These are phyloP conservation scores for Arctocebus calabarensis DNA, from an alignment of 2,797 vertebrate species.

Conservation along the genomic window DNA sequence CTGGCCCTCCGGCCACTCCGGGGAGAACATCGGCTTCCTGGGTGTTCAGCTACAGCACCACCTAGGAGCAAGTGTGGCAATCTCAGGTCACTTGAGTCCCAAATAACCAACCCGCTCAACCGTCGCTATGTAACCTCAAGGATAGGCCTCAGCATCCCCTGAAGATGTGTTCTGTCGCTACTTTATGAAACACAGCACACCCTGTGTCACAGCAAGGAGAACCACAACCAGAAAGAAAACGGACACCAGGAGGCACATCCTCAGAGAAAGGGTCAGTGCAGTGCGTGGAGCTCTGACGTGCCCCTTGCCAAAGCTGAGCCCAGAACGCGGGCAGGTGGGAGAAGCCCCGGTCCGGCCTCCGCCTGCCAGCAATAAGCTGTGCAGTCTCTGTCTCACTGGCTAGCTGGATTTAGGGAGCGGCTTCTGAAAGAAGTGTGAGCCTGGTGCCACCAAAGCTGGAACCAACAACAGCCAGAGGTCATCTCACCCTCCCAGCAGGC, in stretches of 20 bases:
- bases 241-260: background rate
- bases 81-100: background rate
- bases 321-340: background rate
- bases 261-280: background rate
- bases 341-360: background rate
- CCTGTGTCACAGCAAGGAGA: conserved; percentile 38
- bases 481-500: conserved; percentile 31
- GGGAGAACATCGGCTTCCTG: background rate
- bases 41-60: background rate
- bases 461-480: conserved; percentile 62
- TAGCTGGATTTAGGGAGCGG: conserved; percentile 34
- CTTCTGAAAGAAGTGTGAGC: conserved; percentile 11
- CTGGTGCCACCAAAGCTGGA: background rate
- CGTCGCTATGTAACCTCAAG: background rate
- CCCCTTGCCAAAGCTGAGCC: background rate
- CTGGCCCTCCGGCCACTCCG: background rate
- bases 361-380: conserved; percentile 1
- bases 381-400: background rate
- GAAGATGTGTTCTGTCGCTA: background rate
- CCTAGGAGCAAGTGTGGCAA: conserved; percentile 61
- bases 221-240: conserved; percentile 35
- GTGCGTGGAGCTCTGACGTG: background rate
- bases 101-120: background rate
- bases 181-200: background rate
- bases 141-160: background rate